Evolutionary conservation across 2,113 vertebrate species (phyloP).

Genomic region (Trinectes maculatus): DNA sequence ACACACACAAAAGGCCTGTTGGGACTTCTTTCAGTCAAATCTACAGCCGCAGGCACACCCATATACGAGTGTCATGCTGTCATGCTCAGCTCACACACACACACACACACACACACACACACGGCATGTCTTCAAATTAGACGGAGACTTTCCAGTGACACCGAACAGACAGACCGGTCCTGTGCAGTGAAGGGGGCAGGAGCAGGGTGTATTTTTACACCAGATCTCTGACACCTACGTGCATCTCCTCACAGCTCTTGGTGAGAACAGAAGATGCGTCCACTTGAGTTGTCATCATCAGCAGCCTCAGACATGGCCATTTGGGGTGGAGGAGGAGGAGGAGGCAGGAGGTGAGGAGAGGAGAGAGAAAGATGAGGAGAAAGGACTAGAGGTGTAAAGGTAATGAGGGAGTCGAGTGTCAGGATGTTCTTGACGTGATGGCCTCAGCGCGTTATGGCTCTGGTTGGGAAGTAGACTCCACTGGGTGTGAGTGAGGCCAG

Average conservation of each 20-base stretch:
- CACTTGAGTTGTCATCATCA: conserved; percentile 71
- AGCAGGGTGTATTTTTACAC: conserved; percentile 72
- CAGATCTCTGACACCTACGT: conserved; percentile 72
- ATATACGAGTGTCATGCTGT: conserved; percentile 38
- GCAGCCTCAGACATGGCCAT: conserved; percentile 60
- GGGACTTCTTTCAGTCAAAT: conserved; percentile 15
- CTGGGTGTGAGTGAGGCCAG: conserved; percentile 37
- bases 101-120: not conserved
- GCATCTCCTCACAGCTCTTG: conserved; percentile 73
- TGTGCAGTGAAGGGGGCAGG: conserved; percentile 47
- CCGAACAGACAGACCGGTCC: conserved; percentile 40
- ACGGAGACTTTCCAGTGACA: conserved; percentile 55
- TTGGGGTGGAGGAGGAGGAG: conserved; percentile 47
- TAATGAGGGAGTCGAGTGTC: conserved; percentile 66
- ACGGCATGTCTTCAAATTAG: conserved; percentile 55
- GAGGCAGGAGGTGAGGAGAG: conserved; percentile 17
- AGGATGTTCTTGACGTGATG: conserved; percentile 45
- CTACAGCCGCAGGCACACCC: conserved; percentile 56
- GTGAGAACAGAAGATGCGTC: conserved; percentile 74
- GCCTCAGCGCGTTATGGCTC: conserved; percentile 30
- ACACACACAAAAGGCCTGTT: too few relatives aligned
- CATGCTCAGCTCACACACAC: conserved; percentile 24
- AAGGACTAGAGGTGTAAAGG: conserved; percentile 45
- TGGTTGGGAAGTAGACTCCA: conserved; percentile 42
- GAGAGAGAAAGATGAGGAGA: conserved; percentile 36